Evolutionary conservation across 2,888 invertebrate genomes (phyloP).

Genomic region (Altica lythri): DNA sequence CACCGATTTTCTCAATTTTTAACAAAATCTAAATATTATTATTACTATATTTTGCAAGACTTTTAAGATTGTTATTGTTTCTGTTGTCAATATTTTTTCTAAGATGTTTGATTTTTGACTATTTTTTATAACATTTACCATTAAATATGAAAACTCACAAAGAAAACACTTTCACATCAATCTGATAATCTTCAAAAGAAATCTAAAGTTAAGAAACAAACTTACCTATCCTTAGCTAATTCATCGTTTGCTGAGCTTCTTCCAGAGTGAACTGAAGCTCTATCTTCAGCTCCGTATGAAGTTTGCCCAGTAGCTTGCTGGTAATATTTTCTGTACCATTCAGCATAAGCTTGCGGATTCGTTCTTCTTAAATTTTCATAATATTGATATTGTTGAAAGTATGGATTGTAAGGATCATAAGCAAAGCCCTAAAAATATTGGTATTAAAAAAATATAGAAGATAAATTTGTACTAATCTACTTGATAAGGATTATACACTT

Average conservation of each 20-base stretch:
- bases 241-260: constrained; percentile 78
- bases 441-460: background rate
- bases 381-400: constrained; percentile 70
- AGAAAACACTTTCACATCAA: constrained; percentile 12
- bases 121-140: no score
- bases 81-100: no score
- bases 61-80: no score
- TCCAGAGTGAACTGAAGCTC: constrained; percentile 82
- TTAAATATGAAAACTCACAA: constrained; percentile 6
- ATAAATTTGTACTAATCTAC: constrained; percentile 35
- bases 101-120: no score
- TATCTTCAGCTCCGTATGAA: constrained; percentile 63
- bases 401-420: constrained; percentile 65
- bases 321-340: constrained; percentile 76
- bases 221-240: constrained; percentile 63
- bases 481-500: constrained; percentile 54
- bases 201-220: constrained; percentile 34
- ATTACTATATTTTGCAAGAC: no score
- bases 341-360: constrained; percentile 79
- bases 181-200: background rate
- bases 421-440: constrained; percentile 49
- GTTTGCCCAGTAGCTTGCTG: constrained; percentile 49
- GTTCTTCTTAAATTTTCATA: constrained; percentile 76
- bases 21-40: no score
- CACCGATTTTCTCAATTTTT: no score